A percentile compares a stretch with the other conserved stretches of the same genome.
phyloP scores from a whole-genome alignment of 1,140 invertebrate genomes.

The Diorhabda sublineata region DNA sequence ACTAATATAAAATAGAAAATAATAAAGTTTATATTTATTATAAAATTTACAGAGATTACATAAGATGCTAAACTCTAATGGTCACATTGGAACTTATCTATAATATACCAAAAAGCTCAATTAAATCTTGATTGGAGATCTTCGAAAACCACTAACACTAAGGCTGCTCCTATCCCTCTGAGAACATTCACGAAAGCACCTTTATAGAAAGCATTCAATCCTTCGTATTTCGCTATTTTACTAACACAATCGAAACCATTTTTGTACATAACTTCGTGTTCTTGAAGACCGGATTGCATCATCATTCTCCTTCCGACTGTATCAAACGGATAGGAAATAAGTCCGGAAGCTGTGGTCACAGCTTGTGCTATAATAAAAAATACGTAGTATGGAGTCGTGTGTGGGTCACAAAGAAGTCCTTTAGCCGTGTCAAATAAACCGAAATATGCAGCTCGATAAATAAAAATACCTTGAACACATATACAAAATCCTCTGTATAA shows the following conservation, averaged over 20 bases:
- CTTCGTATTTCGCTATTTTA: slow-evolving; percentile 64
- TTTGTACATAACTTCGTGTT: slow-evolving; percentile 66
- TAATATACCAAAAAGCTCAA: too few relatives aligned
- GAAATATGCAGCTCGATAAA: slow-evolving; percentile 89
- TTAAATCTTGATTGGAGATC: slow-evolving; percentile 62
- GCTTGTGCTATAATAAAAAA: slow-evolving; percentile 80
- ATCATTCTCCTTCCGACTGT: slow-evolving; percentile 88
- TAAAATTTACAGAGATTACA: too few relatives aligned
- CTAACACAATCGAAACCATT: slow-evolving; percentile 68
- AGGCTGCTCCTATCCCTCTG: slow-evolving; percentile 71
- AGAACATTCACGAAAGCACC: slow-evolving; percentile 76
- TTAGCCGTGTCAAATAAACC: slow-evolving; percentile 90
- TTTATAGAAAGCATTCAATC: slow-evolving; percentile 68
- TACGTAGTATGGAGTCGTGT: slow-evolving; percentile 70
- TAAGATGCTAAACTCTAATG: too few relatives aligned
- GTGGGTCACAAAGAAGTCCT: slow-evolving; percentile 77
- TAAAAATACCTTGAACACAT: slow-evolving; percentile 84
- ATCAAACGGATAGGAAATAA: slow-evolving; percentile 85
- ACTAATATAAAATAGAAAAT: too few relatives aligned
- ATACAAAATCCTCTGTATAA: slow-evolving; percentile 88
- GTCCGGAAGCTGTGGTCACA: slow-evolving; percentile 44
- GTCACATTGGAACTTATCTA: too few relatives aligned
- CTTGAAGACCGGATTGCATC: slow-evolving; percentile 73
- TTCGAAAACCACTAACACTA: slow-evolving; percentile 74
- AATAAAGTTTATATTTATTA: too few relatives aligned